A percentile compares a stretch with the other conserved stretches of the same genome.
These are phyloP conservation scores for Peromyscus californicus DNA, from an alignment of 2,113 vertebrate genomes.

Conservation along the genomic window DNA sequence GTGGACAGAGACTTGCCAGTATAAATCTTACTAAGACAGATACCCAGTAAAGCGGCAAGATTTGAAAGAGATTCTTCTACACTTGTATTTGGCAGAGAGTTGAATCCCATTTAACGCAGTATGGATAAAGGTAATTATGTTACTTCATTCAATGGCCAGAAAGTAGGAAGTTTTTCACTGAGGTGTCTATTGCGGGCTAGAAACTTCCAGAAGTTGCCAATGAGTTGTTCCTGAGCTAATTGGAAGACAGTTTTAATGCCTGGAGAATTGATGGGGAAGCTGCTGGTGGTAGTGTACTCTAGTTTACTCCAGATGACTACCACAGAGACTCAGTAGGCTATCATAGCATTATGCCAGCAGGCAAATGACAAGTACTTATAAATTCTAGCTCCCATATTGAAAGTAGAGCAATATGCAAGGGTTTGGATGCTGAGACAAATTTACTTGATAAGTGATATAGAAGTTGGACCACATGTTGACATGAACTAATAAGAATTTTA, in stretches of 20 bases:
- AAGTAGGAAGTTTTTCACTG: not conserved
- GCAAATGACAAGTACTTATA: not conserved
- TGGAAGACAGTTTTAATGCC: not conserved
- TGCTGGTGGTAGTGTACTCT: not conserved
- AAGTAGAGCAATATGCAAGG: not conserved
- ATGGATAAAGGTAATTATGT: not conserved
- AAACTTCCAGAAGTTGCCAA: not conserved
- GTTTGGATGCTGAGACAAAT: not conserved
- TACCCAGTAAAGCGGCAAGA: not conserved
- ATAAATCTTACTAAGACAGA: not conserved
- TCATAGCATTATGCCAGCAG: not conserved
- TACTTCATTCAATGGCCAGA: not conserved
- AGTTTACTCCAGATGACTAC: not conserved
- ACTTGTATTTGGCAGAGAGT: not conserved
- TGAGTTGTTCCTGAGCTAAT: not conserved
- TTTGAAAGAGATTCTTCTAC: not conserved
- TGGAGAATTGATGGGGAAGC: constrained; percentile 8
- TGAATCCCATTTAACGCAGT: not conserved
- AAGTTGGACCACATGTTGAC: not conserved
- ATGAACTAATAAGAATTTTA: not conserved
- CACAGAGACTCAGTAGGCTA: not conserved
- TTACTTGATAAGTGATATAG: not conserved
- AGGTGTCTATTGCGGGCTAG: rapidly evolving
- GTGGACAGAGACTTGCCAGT: not conserved
- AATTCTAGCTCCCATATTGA: not conserved